A percentile compares a stretch with the other conserved stretches of the same genome.
Conservation (phyloP, 2,797 vertebrate genomes). For the Coilia nasus region DNA sequence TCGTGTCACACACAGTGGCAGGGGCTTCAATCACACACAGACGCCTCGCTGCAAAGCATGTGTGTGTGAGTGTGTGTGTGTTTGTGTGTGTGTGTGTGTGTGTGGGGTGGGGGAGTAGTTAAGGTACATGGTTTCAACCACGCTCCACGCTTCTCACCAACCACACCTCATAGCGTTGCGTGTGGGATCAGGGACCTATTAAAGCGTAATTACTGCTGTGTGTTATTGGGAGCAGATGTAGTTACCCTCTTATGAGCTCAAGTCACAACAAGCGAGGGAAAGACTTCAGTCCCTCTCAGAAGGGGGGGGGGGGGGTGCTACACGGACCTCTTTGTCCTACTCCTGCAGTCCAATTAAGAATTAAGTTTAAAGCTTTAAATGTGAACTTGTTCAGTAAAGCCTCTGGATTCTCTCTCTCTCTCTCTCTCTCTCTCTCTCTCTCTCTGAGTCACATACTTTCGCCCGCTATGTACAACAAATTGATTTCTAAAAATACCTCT, state of each 20-base stretch:
- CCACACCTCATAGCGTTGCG: not conserved
- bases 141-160: not conserved
- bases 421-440: no score
- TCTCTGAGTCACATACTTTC: not conserved
- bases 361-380: not conserved
- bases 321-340: not conserved
- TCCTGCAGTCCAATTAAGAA: not conserved
- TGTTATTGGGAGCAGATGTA: not conserved
- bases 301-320: not conserved
- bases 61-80: not conserved
- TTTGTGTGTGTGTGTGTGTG: not conserved
- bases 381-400: not conserved
- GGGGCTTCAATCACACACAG: conserved; percentile 74
- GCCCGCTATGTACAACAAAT: conserved; percentile 16
- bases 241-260: not conserved
- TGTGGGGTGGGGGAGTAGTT: no score
- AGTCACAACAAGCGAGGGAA: not conserved
- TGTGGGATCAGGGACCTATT: not conserved
- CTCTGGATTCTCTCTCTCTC: not conserved
- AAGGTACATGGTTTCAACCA: not conserved
- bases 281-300: not conserved
- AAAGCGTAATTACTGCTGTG: not conserved
- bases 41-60: conserved; percentile 65
- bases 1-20: conserved; percentile 68
- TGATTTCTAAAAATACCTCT: conserved; percentile 33